These are phyloP conservation scores for Metopia argyrocephala DNA, from an alignment of 2,888 invertebrate species.

Conservation along the genomic window DNA sequence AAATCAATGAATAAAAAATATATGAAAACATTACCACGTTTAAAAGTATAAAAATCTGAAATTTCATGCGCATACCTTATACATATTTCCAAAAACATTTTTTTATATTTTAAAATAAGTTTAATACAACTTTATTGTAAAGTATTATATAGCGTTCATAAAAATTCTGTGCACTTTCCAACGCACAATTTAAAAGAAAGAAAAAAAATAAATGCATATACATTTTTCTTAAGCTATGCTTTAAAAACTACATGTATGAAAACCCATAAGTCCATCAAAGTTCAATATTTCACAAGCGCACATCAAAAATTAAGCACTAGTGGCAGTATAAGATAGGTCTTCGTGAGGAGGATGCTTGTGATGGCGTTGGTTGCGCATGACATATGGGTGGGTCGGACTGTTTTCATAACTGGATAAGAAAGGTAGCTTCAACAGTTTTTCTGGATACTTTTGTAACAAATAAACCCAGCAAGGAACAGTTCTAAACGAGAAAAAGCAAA, in stretches of 20 bases:
- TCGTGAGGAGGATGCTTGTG: conserved; percentile 77
- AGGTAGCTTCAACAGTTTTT: conserved; percentile 80
- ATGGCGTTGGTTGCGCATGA: conserved; percentile 85
- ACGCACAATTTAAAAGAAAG: not conserved
- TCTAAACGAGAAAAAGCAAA: conserved; percentile 74
- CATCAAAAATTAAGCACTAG: conserved; percentile 40
- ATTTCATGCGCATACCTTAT: too few relatives aligned
- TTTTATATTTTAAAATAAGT: not conserved
- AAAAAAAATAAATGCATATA: too few relatives aligned
- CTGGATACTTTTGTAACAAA: conserved; percentile 86
- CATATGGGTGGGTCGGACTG: conserved; percentile 84
- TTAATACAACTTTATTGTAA: not conserved
- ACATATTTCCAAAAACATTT: too few relatives aligned
- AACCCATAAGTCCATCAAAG: not conserved
- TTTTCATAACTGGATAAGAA: conserved; percentile 82
- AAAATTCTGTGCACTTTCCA: not conserved
- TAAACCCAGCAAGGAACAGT: conserved; percentile 86
- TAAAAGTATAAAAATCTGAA: too few relatives aligned
- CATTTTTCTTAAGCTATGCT: not conserved
- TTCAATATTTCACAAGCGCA: not conserved
- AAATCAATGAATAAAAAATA: too few relatives aligned
- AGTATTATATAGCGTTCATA: not conserved
- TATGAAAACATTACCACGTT: too few relatives aligned
- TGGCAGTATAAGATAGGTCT: conserved; percentile 73
- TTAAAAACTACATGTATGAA: not conserved